Evolutionary conservation across 64 coral and sea anemone genomes (phyloP).

Genomic region (Pocillopora damicornis): DNA sequence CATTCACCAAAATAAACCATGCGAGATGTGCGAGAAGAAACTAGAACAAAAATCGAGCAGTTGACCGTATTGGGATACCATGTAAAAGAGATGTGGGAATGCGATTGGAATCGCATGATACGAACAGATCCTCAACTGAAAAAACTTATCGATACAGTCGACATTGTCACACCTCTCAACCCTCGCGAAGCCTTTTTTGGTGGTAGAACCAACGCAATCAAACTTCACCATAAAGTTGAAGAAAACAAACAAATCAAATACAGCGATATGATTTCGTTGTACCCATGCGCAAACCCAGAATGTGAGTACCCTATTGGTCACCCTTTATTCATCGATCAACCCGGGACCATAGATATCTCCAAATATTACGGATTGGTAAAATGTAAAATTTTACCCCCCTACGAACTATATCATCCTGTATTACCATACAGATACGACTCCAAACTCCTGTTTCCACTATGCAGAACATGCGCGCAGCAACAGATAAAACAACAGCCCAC

Average conservation of each 20-base stretch:
- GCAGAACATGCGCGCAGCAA: neutral
- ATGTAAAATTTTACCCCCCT: slow-evolving; percentile 8
- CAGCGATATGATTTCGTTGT: neutral
- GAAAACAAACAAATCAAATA: neutral
- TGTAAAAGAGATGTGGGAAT: neutral
- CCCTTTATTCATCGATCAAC: neutral
- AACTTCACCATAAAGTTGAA: neutral
- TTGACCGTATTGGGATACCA: neutral
- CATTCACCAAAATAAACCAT: too few species aligned
- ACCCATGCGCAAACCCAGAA: slow-evolving; percentile 1
- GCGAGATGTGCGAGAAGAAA: too few species aligned
- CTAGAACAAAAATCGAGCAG: too few species aligned
- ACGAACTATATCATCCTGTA: neutral
- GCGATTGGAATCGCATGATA: neutral
- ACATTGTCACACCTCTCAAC: neutral
- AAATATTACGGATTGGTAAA: neutral
- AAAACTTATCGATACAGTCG: neutral
- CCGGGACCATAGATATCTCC: too few species aligned
- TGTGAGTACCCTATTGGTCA: slow-evolving; percentile 19
- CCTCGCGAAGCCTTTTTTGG: slow-evolving; percentile 8
- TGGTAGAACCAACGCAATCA: neutral
- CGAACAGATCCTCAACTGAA: neutral
- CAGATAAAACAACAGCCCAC: too few species aligned
- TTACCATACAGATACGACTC: neutral
- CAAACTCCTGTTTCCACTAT: slow-evolving; percentile 12